Evolutionary conservation across 1,140 invertebrate species (phyloP), one percentile per base, ranked within the genome.

Genomic region (Ceratosolen solmsi): DNA sequence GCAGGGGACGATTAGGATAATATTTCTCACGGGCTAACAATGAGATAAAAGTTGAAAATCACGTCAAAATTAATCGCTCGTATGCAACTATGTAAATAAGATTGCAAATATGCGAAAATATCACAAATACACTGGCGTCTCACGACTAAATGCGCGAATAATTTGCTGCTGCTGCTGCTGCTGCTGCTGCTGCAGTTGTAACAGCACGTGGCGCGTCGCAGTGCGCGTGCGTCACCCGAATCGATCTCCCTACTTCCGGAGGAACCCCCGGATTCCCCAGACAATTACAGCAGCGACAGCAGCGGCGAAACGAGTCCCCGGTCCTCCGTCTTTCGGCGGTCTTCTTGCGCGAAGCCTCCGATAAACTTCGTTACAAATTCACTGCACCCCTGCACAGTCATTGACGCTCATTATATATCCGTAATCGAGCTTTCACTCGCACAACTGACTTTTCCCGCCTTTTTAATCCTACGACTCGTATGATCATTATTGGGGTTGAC

Each of bases 171-270:
- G 22, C 7, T 33, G 27, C 25, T 41, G 41, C 33, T 38, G 33
- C 4, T 22, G 4, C 33, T 38, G 22, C 7, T 33, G 27, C 25
- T 41, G 41, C 33, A 77, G 0, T 77, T 30, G 73, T 27, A 20
- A 20, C 36, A 82, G 87, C 90, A 91, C 90, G 89, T 91, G 90
- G 89, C 65, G 76, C 77, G 74, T 70, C 72, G 51, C 41, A 80
- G 41, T 90, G 89, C 90, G 90, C 90, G 89, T 86, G 89, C 86
- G 84, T 85, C 68, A 51, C 36, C 76, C 76, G 85, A 88, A 91
- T 91, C 90, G 90, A 91, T 91, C 87, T 88, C 88, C 89, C 87
- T 78, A 65, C 51, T 82, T 81, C 72, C 51, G 82, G 30, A 20
- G 36, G 27, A 51, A 83, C 82, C 73, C 82, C 84, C 82, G 51